phyloP scores from a whole-genome alignment of 2,797 vertebrate genomes.

The Brachyalestes nurse region DNA sequence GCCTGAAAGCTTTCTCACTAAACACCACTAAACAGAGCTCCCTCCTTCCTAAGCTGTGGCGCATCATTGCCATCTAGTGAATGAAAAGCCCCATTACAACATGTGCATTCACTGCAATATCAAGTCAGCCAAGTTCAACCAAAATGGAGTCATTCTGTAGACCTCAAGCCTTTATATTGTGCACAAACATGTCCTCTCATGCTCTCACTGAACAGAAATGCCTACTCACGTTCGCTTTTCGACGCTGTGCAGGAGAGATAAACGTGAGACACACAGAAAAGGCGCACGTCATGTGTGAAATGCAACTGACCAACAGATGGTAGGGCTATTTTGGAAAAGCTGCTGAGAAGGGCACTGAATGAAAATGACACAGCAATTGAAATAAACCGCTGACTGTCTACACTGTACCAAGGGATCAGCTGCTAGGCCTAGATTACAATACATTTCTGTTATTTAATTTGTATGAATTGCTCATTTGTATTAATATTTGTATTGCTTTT shows the following conservation, averaged over 20 bases:
- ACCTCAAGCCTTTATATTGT: slow-evolving; percentile 41
- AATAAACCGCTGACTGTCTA: no score
- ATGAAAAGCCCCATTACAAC: slow-evolving; percentile 55
- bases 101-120: slow-evolving; percentile 50
- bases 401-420: no score
- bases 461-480: no score
- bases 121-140: slow-evolving; percentile 44
- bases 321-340: neutral
- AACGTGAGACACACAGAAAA: slow-evolving; percentile 48
- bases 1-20: slow-evolving; percentile 48
- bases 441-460: no score
- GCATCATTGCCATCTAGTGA: slow-evolving; percentile 64
- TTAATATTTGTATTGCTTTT: no score
- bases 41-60: slow-evolving; percentile 60
- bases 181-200: slow-evolving; percentile 52
- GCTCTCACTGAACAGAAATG: slow-evolving; percentile 54
- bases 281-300: slow-evolving; percentile 56
- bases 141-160: slow-evolving; percentile 50
- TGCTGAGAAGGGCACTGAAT: neutral
- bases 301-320: slow-evolving; percentile 45
- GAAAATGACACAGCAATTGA: neutral
- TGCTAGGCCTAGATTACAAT: no score
- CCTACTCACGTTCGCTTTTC: slow-evolving; percentile 64
- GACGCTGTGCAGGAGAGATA: slow-evolving; percentile 62
- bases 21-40: slow-evolving; percentile 74